Evolutionary conservation across 2,797 vertebrate species (phyloP).

Genomic region (Borostomias antarcticus): DNA sequence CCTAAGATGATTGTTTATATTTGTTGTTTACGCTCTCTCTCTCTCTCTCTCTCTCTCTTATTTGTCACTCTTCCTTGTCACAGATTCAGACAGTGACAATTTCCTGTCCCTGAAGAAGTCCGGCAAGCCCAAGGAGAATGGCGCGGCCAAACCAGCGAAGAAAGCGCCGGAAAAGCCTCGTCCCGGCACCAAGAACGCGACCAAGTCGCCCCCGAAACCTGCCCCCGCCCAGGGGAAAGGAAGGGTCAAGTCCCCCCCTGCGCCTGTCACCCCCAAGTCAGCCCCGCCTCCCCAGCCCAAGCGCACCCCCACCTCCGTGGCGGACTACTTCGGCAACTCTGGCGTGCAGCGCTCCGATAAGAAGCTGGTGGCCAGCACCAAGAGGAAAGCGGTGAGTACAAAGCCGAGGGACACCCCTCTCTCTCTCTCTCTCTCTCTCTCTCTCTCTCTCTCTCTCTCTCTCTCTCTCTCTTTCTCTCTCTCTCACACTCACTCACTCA

Average conservation of each 20-base stretch:
- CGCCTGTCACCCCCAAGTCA: constrained; percentile 70
- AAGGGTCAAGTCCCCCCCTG: constrained; percentile 60
- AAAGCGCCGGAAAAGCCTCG: constrained; percentile 1
- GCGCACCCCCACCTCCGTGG: constrained; percentile 81
- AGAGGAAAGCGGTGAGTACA: constrained; percentile 87
- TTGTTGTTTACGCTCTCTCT: background rate
- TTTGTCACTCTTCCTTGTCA: background rate
- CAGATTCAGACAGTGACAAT: constrained; percentile 90
- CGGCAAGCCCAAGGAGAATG: constrained; percentile 81
- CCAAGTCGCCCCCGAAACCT: constrained; percentile 68
- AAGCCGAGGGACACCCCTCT: too few relatives aligned
- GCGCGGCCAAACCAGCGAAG: constrained; percentile 48
- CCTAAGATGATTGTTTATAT: background rate
- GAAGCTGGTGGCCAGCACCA: constrained; percentile 90
- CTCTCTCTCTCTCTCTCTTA: background rate
- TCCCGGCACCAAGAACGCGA: constrained; percentile 20
- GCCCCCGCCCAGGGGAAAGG: constrained; percentile 58
- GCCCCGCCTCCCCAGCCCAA: constrained; percentile 76
- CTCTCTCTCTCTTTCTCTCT: too few relatives aligned
- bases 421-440: too few relatives aligned
- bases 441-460: too few relatives aligned
- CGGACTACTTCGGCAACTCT: constrained; percentile 87
- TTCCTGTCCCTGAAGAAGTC: constrained; percentile 77
- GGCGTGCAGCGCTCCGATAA: constrained; percentile 86
- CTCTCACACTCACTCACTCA: too few relatives aligned